Percentiles rank a stretch among this genome's conserved stretches.
Conservation (phyloP, 2,797 vertebrate genomes). For the Fundulus diaphanus region DNA sequence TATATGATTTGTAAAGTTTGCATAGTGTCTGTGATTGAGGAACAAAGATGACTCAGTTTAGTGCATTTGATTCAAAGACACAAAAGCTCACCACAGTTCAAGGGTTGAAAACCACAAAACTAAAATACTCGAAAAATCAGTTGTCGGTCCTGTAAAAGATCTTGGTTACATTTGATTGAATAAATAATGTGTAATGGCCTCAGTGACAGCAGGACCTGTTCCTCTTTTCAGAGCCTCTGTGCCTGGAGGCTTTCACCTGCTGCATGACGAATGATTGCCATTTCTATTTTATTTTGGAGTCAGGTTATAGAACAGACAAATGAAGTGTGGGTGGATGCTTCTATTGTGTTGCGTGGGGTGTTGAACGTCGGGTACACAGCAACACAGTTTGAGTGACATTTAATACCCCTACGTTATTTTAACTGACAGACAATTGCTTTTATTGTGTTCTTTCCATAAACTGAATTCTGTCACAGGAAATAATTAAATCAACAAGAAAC, state of each 20-base stretch:
- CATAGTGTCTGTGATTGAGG: no score
- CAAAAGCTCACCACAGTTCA: neutral
- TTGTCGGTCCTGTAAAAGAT: slow-evolving; percentile 8
- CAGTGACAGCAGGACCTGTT: slow-evolving; percentile 56
- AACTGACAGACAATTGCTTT: slow-evolving; percentile 53
- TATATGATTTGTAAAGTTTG: neutral
- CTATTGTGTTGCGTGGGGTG: slow-evolving; percentile 34
- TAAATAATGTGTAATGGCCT: slow-evolving; percentile 40
- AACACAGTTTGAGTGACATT: slow-evolving; percentile 66
- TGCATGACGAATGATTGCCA: slow-evolving; percentile 60
- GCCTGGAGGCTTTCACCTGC: slow-evolving; percentile 53
- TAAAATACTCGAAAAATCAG: slow-evolving; percentile 9
- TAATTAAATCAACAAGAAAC: slow-evolving; percentile 20
- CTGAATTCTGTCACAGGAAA: slow-evolving; percentile 33
- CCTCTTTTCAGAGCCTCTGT: slow-evolving; percentile 52
- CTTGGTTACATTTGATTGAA: slow-evolving; percentile 35
- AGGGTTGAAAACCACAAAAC: neutral
- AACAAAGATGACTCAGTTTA: neutral
- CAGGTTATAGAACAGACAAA: slow-evolving; percentile 49
- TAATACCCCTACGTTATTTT: slow-evolving; percentile 57
- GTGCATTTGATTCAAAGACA: neutral
- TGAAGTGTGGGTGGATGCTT: slow-evolving; percentile 52
- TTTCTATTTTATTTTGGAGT: slow-evolving; percentile 62
- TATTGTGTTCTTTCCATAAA: slow-evolving; percentile 14
- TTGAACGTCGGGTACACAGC: slow-evolving; percentile 50